Base-by-base conservation (phyloP, 2,797 vertebrate species). In the Cichlasoma orientale region DNA sequence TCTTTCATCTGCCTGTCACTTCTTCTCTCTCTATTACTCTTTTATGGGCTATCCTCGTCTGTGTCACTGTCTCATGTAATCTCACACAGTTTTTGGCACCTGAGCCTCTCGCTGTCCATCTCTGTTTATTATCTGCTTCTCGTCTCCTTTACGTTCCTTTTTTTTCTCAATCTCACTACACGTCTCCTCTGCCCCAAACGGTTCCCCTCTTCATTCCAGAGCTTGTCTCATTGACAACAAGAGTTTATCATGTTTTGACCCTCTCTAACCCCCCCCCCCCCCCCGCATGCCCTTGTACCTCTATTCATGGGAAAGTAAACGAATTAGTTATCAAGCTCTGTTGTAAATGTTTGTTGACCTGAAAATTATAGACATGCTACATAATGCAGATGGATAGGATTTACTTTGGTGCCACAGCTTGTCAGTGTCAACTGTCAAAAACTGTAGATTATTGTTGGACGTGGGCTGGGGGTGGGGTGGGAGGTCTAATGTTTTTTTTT, bases 201-300 rank as follows among this genome's bases (percentile, higher is more conserved):
- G 66, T 74, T 68, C 86, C 77, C 80, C 74, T 29, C 82, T 88
- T 90, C 88, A 89, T 89, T 91, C 84, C 91, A 73, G 80, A 88
- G 79, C 66, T 6, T 3, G 50, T 66, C 78, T 82, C 58, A 72
- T 73, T 75, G 84, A 89, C 85, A 88, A 56, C 47, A 53, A 53
- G 74, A 70, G 71, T 89, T 89, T 80, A 88, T 89, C 82, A 68
- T 63, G 68, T 69, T 76, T 66, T 27, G 47, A 77, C 84, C 79
- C 86, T 82, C 85, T 77, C 77, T 50, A 41, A 31, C 50, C 57
- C 79, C 56, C 61, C 52, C 5, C 5, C 78, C 78, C 66, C 57
- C 36, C 78, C 55, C 27, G 80, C 74, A 44, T 57, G 52, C 75
- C 71, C 80, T 78, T 8, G 27, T 53, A 58, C 81, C 84, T 82